phyloP scores from a whole-genome alignment of 2,113 vertebrate species.

The Paradoxurus hermaphroditus region DNA sequence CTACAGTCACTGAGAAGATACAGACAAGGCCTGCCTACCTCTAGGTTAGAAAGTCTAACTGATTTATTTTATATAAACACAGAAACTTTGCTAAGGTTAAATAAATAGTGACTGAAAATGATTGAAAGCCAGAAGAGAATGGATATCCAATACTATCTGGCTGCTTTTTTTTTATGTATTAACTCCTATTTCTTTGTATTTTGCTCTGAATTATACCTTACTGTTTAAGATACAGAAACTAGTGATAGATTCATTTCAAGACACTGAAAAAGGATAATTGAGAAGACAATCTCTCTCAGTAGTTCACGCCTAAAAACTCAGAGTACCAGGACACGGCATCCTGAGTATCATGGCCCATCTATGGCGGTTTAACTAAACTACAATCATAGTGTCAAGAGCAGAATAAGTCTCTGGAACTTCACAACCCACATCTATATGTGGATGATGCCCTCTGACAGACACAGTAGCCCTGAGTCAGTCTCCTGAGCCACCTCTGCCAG shows the following conservation, averaged over 20 bases:
- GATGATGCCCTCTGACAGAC: not conserved
- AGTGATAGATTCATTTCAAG: not conserved
- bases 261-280: not conserved
- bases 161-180: not conserved
- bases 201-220: not conserved
- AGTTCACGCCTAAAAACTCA: not conserved
- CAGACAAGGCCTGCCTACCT: not conserved
- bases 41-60: not conserved
- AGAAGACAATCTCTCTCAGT: not conserved
- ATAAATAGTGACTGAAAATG: not conserved
- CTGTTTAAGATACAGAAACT: not conserved
- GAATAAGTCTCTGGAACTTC: not conserved
- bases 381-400: not conserved
- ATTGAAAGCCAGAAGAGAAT: not conserved
- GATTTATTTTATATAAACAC: not conserved
- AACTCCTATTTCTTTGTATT: not conserved
- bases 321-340: no score
- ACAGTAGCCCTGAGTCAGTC: not conserved
- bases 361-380: not conserved
- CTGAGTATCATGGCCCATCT: not conserved
- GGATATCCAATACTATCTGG: not conserved
- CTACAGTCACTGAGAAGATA: not conserved
- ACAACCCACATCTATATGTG: fast-evolving
- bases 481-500: not conserved
- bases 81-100: not conserved